Evolutionary conservation across 1,140 invertebrate species (phyloP).

Genomic region (Bombus consobrinus): DNA sequence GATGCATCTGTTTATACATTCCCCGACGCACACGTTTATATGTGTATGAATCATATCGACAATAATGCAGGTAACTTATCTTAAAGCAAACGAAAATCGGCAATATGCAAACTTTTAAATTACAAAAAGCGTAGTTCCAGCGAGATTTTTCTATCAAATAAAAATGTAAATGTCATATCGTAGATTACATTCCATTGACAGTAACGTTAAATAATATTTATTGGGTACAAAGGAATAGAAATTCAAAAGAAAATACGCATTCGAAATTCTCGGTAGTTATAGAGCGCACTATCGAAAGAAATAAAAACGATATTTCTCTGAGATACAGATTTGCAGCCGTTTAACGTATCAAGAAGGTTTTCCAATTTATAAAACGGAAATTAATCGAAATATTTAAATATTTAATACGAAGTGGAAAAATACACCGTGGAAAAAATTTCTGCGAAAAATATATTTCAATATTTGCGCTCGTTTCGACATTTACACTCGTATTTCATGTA

Average conservation of each 20-base stretch:
- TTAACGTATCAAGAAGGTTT: background rate
- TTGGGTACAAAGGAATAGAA: too few relatives aligned
- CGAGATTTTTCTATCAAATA: too few relatives aligned
- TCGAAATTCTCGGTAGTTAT: background rate
- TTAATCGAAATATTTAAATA: background rate
- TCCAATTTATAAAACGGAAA: background rate
- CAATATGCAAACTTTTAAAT: background rate
- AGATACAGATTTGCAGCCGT: background rate
- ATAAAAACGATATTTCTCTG: background rate
- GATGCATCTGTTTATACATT: constrained; percentile 37
- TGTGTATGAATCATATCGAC: constrained; percentile 33
- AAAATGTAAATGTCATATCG: too few relatives aligned
- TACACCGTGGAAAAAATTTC: background rate
- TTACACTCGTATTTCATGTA: background rate
- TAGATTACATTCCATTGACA: background rate
- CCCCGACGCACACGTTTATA: background rate
- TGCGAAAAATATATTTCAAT: background rate
- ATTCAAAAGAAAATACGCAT: background rate
- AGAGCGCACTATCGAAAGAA: too few relatives aligned
- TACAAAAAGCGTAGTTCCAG: too few relatives aligned
- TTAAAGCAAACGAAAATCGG: background rate
- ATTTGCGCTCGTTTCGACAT: background rate
- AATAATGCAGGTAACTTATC: constrained; percentile 28
- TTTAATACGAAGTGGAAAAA: background rate
- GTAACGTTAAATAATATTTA: background rate